Evolutionary conservation across 2,797 vertebrate genomes (phyloP).

Genomic region (Xiphorhynchus erythropygius): DNA sequence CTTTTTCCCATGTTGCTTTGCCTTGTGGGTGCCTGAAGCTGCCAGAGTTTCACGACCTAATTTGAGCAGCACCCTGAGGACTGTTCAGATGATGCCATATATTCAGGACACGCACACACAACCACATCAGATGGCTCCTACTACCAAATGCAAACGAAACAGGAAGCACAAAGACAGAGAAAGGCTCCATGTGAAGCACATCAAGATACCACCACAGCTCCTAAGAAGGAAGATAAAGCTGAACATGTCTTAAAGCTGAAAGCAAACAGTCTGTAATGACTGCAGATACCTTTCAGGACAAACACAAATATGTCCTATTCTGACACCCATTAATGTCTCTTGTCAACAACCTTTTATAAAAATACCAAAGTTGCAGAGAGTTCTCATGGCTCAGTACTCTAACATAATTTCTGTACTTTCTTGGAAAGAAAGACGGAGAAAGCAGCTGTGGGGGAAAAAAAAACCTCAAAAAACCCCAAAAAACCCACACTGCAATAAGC

Average conservation of each 20-base stretch:
- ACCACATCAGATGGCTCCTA: background rate
- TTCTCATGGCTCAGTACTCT: background rate
- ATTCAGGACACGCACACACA: background rate
- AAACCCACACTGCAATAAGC: background rate
- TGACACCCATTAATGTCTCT: background rate
- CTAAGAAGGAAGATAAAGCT: background rate
- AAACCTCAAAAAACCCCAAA: no score
- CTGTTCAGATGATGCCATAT: background rate
- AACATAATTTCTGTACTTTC: background rate
- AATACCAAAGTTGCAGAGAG: background rate
- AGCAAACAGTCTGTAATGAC: background rate
- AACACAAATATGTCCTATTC: background rate
- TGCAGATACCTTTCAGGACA: background rate
- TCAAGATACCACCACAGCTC: background rate
- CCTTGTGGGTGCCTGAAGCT: background rate
- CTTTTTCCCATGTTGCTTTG: background rate
- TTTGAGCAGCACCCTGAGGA: background rate
- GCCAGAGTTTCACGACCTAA: fast-evolving
- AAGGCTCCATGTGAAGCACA: background rate
- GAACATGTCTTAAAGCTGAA: background rate
- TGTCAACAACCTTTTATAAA: background rate
- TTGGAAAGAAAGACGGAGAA: background rate
- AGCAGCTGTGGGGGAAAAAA: background rate
- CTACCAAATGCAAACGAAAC: background rate
- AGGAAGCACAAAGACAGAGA: background rate